Conservation (phyloP, 2,113 vertebrate species). For the Erythrocercus mccallii region DNA sequence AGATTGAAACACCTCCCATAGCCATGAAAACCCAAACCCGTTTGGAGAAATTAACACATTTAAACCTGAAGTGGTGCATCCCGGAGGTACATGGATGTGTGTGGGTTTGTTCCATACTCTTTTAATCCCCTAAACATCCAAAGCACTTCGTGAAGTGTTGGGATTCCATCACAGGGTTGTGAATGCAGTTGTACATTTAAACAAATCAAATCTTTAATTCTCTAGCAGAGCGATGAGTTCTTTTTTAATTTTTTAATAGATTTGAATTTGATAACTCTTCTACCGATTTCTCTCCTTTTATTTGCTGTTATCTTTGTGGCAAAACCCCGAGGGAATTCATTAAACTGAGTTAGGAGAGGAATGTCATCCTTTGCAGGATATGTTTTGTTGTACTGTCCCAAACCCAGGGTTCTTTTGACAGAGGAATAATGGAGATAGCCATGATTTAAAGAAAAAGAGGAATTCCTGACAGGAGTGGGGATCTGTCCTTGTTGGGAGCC, state of each 20-base stretch:
- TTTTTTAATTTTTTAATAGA: no score
- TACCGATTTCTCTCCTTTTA: neutral
- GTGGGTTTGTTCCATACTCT: accelerated
- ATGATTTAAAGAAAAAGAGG: slow-evolving; percentile 2
- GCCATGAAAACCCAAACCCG: neutral
- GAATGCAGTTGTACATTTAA: no score
- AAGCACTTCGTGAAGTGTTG: accelerated
- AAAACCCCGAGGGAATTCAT: neutral
- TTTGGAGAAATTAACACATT: neutral
- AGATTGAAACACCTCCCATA: neutral
- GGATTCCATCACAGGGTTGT: neutral
- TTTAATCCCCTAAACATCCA: neutral
- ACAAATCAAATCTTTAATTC: neutral
- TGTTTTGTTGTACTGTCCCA: neutral
- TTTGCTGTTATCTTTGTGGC: neutral
- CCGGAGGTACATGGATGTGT: neutral
- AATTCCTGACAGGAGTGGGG: slow-evolving; percentile 21
- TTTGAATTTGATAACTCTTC: neutral
- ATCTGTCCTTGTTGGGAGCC: slow-evolving; percentile 29
- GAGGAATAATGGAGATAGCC: slow-evolving; percentile 4
- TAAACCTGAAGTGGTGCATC: neutral
- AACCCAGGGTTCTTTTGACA: slow-evolving; percentile 5
- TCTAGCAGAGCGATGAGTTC: neutral
- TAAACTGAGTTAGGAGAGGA: neutral
- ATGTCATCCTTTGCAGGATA: neutral